These are phyloP conservation scores for Glaucidium brasilianum DNA, from an alignment of 2,113 vertebrate genomes.

Conservation along the genomic window DNA sequence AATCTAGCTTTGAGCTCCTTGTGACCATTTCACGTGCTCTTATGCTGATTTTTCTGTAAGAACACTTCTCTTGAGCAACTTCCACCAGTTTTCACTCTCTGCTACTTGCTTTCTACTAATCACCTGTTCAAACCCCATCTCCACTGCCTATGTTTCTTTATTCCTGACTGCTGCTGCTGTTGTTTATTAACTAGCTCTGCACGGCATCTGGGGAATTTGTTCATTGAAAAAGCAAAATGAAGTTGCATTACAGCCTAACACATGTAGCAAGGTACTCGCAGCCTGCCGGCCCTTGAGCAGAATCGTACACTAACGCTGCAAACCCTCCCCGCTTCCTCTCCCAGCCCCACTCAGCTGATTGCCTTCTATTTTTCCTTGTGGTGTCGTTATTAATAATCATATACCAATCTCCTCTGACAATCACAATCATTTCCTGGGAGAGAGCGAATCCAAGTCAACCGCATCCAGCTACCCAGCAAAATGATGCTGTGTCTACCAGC, in stretches of 20 bases:
- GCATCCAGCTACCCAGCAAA: constrained; percentile 9
- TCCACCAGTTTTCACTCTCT: neutral
- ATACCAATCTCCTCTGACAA: constrained; percentile 46
- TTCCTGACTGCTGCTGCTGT: neutral
- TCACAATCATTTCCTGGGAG: constrained; percentile 56
- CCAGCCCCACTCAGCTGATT: neutral
- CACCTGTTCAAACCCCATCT: neutral
- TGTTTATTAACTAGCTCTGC: constrained; percentile 19
- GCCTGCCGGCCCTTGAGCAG: constrained; percentile 6
- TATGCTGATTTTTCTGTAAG: neutral
- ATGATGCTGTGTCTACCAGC: constrained; percentile 15
- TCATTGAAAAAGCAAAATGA: constrained; percentile 1
- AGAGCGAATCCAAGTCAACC: constrained; percentile 41
- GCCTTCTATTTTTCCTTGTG: constrained; percentile 59
- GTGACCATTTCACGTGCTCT: neutral
- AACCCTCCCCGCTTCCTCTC: constrained; percentile 32
- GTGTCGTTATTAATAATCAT: constrained; percentile 61
- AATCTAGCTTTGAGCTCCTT: neutral
- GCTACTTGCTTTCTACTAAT: neutral
- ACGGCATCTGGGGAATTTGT: constrained; percentile 18
- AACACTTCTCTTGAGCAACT: neutral
- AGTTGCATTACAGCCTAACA: neutral
- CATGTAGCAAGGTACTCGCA: neutral
- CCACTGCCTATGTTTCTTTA: neutral
- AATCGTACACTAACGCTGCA: neutral